Evolutionary conservation across 2,888 invertebrate genomes (phyloP), one percentile per base, ranked within the genome.

Genomic region (Nomada ferruginata): DNA sequence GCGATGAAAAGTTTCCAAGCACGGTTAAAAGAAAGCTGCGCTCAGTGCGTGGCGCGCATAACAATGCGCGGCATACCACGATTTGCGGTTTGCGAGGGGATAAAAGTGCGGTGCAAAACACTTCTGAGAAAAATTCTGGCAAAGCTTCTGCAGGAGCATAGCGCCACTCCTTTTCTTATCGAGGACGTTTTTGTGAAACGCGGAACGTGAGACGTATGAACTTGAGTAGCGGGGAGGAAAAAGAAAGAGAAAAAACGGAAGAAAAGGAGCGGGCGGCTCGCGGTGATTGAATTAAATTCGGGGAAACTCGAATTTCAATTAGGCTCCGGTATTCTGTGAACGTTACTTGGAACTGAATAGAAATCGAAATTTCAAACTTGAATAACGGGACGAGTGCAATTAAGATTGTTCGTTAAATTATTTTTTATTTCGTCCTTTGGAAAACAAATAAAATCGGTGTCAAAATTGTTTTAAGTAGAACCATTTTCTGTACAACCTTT

Each of bases 111-210:
- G 76, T 72, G 83, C 70, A 76, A 79, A 79, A 79, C 63, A 66
- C 59, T 84, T 83, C 84, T 75, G 42, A 79, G 84, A 84, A 84
- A 75, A 81, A 71, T 76, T 82, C 75, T 71, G 70, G 36, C 82
- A n/a, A 53, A 61, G 70, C 60, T 71, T 61, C 66, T 71, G 66
- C 66, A 55, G 13, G 18, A 15, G 42, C 57, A 26, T 55, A 23
- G n/a, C 29, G 68, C 60, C 73, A 61, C 57, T 59, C 68, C 64
- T 66, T 61, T 66, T 80, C 61, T 80, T 80, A 80, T 79, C 79
- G 61, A 36, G 47, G 50, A 55, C 42, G 57, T 61, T 79, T 66
- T 79, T 61, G 60, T 66, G 36, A 78, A 71, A 55, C 64, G 65
- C 36, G 42, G 76, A 65, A 72, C 73, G 73, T 59, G 64, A 64